phyloP scores from a whole-genome alignment of 2,797 vertebrate species.

The Fringilla coelebs region DNA sequence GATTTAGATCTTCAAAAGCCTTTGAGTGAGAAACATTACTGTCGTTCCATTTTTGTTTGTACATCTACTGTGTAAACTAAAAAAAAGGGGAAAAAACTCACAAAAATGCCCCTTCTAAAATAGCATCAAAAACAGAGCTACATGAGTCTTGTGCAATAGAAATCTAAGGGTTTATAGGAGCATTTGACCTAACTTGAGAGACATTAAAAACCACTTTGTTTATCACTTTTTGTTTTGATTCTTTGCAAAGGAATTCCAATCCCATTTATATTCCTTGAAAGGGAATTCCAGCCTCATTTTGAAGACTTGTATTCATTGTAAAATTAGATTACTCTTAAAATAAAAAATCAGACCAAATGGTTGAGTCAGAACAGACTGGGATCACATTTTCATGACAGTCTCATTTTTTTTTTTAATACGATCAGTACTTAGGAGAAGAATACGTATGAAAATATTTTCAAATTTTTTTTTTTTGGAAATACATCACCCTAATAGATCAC shows the following conservation, averaged over 20 bases:
- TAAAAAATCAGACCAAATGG: neutral
- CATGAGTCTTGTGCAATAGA: neutral
- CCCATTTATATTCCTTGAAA: neutral
- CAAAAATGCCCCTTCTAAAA: neutral
- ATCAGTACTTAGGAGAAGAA: neutral
- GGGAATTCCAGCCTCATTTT: neutral
- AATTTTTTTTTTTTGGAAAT: neutral
- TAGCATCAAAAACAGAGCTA: neutral
- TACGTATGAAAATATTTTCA: neutral
- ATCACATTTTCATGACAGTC: neutral
- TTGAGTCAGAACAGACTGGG: neutral
- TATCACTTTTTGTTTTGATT: neutral
- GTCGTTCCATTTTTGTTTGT: neutral
- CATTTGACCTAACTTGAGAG: neutral
- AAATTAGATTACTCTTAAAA: neutral
- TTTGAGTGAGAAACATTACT: neutral
- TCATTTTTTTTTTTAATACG: neutral
- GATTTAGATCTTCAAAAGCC: neutral
- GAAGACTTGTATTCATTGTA: neutral
- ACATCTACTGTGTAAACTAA: neutral
- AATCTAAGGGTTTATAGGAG: neutral
- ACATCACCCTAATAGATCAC: accelerated
- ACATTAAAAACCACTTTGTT: neutral
- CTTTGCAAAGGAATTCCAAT: neutral
- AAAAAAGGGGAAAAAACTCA: neutral